Conservation (phyloP, 2,113 vertebrate species). For the Acinonyx jubatus region DNA sequence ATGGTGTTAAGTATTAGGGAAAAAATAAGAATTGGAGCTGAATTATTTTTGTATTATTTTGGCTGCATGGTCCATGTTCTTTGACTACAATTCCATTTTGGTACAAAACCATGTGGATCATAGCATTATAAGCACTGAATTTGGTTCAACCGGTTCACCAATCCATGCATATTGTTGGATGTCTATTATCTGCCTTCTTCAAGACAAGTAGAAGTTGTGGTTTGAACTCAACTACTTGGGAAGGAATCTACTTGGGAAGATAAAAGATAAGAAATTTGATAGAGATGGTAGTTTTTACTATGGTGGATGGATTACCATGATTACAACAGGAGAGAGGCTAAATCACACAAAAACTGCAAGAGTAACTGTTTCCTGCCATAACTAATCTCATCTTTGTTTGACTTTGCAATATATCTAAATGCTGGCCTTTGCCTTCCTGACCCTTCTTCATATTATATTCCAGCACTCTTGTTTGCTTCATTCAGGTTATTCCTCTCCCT, state of each 20-base stretch:
- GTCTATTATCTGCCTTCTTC: background rate
- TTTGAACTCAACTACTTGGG: background rate
- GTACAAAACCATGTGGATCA: background rate
- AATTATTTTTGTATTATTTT: slow-evolving; percentile 23
- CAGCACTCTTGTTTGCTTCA: background rate
- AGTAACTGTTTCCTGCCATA: background rate
- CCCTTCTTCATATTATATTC: background rate
- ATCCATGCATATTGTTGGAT: background rate
- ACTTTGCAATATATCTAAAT: background rate
- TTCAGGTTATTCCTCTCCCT: background rate
- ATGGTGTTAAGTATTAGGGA: background rate
- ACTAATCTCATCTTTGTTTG: background rate
- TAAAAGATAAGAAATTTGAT: background rate
- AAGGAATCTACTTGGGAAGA: background rate
- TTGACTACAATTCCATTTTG: background rate
- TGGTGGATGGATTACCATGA: background rate
- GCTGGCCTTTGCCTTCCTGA: background rate
- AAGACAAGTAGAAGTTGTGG: background rate
- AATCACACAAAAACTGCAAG: background rate
- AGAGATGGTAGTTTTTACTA: background rate
- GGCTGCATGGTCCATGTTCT: background rate
- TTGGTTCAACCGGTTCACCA: background rate
- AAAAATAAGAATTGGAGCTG: background rate
- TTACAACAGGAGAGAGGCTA: background rate
- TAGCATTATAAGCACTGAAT: background rate